A percentile compares a stretch with the other conserved stretches of the same genome.
These are phyloP conservation scores for Notothenia coriiceps DNA, from an alignment of 2,113 vertebrate species.

Conservation along the genomic window DNA sequence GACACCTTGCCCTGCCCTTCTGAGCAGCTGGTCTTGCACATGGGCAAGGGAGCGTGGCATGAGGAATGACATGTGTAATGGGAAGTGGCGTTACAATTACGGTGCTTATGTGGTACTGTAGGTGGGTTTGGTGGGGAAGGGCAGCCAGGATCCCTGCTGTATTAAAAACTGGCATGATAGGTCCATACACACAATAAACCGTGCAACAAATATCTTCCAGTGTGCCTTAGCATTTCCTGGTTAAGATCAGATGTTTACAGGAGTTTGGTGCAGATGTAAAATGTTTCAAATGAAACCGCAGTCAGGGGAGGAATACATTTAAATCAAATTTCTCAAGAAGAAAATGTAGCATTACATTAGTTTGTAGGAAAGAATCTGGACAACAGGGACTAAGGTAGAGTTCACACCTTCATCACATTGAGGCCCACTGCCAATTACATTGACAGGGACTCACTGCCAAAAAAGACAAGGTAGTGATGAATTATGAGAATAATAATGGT, in stretches of 20 bases:
- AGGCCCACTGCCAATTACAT: conserved; percentile 31
- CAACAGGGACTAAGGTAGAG: conserved; percentile 13
- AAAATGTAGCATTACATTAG: conserved; percentile 6
- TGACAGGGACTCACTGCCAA: conserved; percentile 23
- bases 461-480: conserved; percentile 27
- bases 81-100: conserved; percentile 81
- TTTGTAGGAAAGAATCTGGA: conserved; percentile 22
- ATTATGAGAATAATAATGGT: conserved; percentile 29
- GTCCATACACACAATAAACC: conserved; percentile 12
- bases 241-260: background rate
- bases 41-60: conserved; percentile 69
- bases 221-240: background rate
- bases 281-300: background rate
- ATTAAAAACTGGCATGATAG: conserved; percentile 14
- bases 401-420: conserved; percentile 30
- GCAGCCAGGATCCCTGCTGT: conserved; percentile 33
- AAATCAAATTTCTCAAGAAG: conserved; percentile 2
- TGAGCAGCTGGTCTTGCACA: conserved; percentile 75
- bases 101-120: conserved; percentile 65
- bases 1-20: conserved; percentile 52
- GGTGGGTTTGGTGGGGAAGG: conserved; percentile 59
- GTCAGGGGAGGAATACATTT: background rate
- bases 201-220: background rate
- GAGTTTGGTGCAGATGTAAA: background rate
- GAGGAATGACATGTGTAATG: conserved; percentile 80